phyloP scores from a whole-genome alignment of 2,888 invertebrate species.

The Chalcosyrphus nemorum region DNA sequence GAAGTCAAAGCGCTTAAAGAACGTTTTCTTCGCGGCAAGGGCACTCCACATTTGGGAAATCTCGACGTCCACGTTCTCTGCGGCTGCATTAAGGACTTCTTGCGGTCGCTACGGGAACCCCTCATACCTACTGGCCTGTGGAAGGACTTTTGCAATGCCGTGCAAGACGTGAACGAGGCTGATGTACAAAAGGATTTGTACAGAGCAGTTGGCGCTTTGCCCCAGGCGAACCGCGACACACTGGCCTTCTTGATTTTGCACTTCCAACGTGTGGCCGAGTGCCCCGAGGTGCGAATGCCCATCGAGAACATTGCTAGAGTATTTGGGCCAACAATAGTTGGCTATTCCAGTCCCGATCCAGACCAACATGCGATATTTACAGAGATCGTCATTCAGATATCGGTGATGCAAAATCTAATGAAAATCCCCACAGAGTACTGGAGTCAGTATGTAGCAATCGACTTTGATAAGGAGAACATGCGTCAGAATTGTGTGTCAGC shows the following conservation, averaged over 20 bases:
- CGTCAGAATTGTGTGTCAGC: slow-evolving; percentile 51
- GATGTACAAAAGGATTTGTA: slow-evolving; percentile 83
- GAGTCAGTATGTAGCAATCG: slow-evolving; percentile 81
- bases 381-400: slow-evolving; percentile 90
- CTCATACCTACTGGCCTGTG: slow-evolving; percentile 91
- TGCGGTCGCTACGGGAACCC: slow-evolving; percentile 94
- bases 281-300: slow-evolving; percentile 95
- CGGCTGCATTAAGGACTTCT: slow-evolving; percentile 96
- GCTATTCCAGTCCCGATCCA: slow-evolving; percentile 90
- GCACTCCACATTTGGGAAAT: slow-evolving; percentile 89
- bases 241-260: slow-evolving; percentile 96
- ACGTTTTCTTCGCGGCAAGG: slow-evolving; percentile 92
- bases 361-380: slow-evolving; percentile 88
- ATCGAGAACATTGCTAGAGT: slow-evolving; percentile 93
- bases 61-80: slow-evolving; percentile 94
- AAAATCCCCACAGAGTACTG: slow-evolving; percentile 89
- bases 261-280: slow-evolving; percentile 93
- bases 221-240: slow-evolving; percentile 96
- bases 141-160: slow-evolving; percentile 85
- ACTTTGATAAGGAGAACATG: slow-evolving; percentile 74
- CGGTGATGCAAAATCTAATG: slow-evolving; percentile 87
- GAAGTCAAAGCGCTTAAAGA: slow-evolving; percentile 94
- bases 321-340: slow-evolving; percentile 97
- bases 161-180: slow-evolving; percentile 84
- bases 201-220: slow-evolving; percentile 91